phyloP scores from a whole-genome alignment of 1,140 invertebrate species.

The Eueides isabella region DNA sequence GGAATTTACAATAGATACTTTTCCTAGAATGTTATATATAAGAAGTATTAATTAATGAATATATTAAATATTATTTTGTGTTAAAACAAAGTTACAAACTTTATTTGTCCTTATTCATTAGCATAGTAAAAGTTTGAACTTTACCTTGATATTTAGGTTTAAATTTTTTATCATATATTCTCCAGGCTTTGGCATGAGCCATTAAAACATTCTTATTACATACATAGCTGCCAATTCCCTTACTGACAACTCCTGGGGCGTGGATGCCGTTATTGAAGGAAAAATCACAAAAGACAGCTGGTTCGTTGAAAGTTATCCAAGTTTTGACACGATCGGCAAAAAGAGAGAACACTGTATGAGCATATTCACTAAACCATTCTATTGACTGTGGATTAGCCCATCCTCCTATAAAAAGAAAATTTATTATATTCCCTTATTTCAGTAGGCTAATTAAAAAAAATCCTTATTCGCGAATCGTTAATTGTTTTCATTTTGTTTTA shows the following conservation, averaged over 20 bases:
- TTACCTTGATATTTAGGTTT: conserved; percentile 16
- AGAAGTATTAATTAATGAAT: background rate
- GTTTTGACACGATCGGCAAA: conserved; percentile 84
- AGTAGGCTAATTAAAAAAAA: too few species aligned
- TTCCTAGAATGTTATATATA: too few species aligned
- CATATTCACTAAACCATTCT: conserved; percentile 1
- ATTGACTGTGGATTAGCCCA: background rate
- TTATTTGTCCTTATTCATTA: too few species aligned
- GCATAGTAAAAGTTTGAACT: too few species aligned
- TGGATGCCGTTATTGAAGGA: conserved; percentile 78
- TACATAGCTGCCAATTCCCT: conserved; percentile 74
- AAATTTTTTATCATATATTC: conserved; percentile 80
- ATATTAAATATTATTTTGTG: too few species aligned
- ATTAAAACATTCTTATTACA: conserved; percentile 82
- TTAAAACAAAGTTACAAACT: too few species aligned
- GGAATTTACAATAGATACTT: background rate
- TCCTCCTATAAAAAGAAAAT: too few species aligned
- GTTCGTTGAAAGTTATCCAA: conserved; percentile 88
- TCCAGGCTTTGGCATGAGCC: conserved; percentile 83
- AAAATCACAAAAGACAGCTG: conserved; percentile 80
- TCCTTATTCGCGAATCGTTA: too few species aligned
- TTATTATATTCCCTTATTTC: too few species aligned
- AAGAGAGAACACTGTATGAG: conserved; percentile 40
- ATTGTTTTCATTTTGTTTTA: too few species aligned
- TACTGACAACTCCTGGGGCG: conserved; percentile 74